Base-by-base conservation (phyloP, 2,888 invertebrate species). In the Acanthacorydalis orientalis region DNA sequence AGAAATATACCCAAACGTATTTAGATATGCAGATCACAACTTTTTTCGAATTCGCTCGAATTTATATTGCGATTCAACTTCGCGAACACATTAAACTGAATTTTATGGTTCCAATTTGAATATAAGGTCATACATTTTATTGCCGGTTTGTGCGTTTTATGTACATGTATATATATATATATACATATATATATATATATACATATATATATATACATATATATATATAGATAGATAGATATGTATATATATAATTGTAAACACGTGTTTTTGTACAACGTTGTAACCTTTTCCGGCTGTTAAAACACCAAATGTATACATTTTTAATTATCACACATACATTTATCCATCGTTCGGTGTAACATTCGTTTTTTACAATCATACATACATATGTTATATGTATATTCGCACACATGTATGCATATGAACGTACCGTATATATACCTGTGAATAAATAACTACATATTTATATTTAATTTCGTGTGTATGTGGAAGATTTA, bases 1-100 rank as follows among this genome's bases (percentile, higher is more conserved):
- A 43, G 7, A 43, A 6, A 43, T 43, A 43, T 43, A 43, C n/a
- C n/a, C 32, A 43, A 31, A 43, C 23, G 32, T 43, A 43, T 43
- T 31, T 31, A 43, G 23, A 43, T 43, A 43, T 31, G 32, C 32
- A 43, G 23, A 23, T 23, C 23, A 23, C 23, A 23, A 23, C 23
- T 23, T 23, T 23, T n/a, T 23, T 6, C 23, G 23, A 23, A 23
- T 23, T 23, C 23, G 23, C 6, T 23, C 23, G 23, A 11, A 43
- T 43, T 31, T 43, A 43, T 31, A 43, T 43, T 31, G 23, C 23
- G 11, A 43, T 43, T 23, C 32, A 43, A 11, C 23, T 43, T 31
- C 32, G 2, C 23, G 23, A 23, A 45, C 31, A 45, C 35, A 15
- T 16, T 33, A 44, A 31, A 44, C 34, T 34, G 11, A 32, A 11